Evolutionary conservation across 1,140 invertebrate species (phyloP).

Genomic region (Drosophila ercepeae): DNA sequence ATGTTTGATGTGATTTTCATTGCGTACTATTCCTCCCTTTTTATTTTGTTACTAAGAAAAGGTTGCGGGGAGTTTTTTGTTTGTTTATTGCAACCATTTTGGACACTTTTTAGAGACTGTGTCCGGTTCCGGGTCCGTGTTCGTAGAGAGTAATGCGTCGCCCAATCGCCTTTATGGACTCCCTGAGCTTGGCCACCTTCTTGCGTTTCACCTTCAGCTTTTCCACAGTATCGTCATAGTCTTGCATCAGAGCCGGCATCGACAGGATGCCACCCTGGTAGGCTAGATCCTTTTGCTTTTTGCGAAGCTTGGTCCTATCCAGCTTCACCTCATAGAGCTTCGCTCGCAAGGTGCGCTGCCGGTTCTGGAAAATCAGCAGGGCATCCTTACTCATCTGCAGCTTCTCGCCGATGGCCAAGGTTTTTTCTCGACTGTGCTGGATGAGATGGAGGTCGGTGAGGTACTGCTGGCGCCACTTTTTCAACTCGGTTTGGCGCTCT

Average conservation of each 20-base stretch:
- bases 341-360: constrained; percentile 14
- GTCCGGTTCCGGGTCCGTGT: neutral
- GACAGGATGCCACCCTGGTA: constrained; percentile 61
- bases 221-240: constrained; percentile 60
- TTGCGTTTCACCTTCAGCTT: constrained; percentile 11
- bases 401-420: constrained; percentile 12
- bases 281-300: constrained; percentile 33
- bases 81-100: too few relatives aligned
- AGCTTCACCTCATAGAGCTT: constrained; percentile 25
- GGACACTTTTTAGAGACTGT: neutral
- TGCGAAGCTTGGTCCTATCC: constrained; percentile 15
- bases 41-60: too few relatives aligned
- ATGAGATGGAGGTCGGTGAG: constrained; percentile 48
- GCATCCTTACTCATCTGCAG: neutral
- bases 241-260: constrained; percentile 64
- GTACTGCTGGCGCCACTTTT: constrained; percentile 32
- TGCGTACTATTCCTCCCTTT: neutral
- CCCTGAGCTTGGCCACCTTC: constrained; percentile 19
- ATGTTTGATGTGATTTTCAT: neutral
- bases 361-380: fast-evolving
- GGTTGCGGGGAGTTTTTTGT: too few relatives aligned
- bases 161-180: constrained; percentile 17
- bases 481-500: constrained; percentile 63
- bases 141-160: constrained; percentile 20
- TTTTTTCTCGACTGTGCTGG: constrained; percentile 62